Conservation (phyloP, 2,113 vertebrate species). For the Chroicocephalus ridibundus region DNA sequence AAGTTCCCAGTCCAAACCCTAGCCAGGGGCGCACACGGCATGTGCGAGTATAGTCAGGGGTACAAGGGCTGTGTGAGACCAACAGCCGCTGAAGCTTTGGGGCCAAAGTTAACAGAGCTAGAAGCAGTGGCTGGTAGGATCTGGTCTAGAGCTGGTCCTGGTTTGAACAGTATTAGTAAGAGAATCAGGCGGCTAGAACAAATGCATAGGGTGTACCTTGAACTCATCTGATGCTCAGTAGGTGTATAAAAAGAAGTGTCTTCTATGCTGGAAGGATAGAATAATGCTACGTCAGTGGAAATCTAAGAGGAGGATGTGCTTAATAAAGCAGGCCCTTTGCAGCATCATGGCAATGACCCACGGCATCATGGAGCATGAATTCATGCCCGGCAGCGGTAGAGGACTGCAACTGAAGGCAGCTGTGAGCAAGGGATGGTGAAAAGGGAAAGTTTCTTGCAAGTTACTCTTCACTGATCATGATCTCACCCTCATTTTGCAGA, state of each 20-base stretch:
- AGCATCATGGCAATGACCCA: neutral
- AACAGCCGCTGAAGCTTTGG: neutral
- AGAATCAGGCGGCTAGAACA: neutral
- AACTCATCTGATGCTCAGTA: neutral
- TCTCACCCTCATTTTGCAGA: neutral
- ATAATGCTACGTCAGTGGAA: neutral
- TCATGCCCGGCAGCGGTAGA: neutral
- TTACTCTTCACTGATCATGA: neutral
- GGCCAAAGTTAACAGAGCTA: neutral
- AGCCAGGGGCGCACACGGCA: neutral
- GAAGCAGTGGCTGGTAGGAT: neutral
- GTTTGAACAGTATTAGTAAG: neutral
- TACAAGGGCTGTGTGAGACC: neutral
- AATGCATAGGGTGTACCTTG: neutral
- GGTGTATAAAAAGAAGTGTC: neutral
- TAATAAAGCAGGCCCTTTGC: neutral
- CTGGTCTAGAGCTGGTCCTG: neutral
- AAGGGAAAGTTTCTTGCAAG: neutral
- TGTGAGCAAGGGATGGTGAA: neutral
- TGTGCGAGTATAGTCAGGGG: accelerated
- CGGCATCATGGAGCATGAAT: neutral
- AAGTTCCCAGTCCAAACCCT: neutral
- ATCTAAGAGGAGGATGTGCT: neutral
- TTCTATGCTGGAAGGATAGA: neutral
- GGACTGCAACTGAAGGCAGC: neutral